Evolutionary conservation across 2,888 invertebrate genomes (phyloP).

Genomic region (Empis stercorea): DNA sequence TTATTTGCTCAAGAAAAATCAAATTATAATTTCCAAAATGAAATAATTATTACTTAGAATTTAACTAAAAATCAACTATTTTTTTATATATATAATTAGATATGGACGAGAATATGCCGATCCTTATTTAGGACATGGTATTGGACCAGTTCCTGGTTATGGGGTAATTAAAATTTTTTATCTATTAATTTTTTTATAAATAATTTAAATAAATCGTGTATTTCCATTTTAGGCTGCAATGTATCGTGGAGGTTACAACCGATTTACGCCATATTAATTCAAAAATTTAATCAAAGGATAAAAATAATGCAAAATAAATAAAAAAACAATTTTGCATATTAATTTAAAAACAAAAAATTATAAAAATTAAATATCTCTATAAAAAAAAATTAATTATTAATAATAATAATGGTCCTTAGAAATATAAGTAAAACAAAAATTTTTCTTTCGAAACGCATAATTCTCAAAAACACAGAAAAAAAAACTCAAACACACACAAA

Average conservation of each 20-base stretch:
- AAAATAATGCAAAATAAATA: background rate
- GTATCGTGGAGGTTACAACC: constrained; percentile 87
- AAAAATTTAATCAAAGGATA: background rate
- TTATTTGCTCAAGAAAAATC: too few relatives aligned
- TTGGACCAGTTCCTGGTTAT: constrained; percentile 93
- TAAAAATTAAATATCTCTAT: background rate
- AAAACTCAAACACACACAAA: too few relatives aligned
- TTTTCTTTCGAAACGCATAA: too few relatives aligned
- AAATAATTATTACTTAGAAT: too few relatives aligned
- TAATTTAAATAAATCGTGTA: constrained; percentile 7
- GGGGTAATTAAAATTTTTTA: constrained; percentile 54
- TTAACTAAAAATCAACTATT: background rate
- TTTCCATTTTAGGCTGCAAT: constrained; percentile 64
- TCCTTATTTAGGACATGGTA: constrained; percentile 88
- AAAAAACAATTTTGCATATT: background rate
- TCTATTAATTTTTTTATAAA: constrained; percentile 2
- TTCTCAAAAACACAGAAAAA: too few relatives aligned
- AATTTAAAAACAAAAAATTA: background rate
- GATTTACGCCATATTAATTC: constrained; percentile 72
- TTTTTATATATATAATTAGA: constrained; percentile 41
- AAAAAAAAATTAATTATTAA: too few relatives aligned
- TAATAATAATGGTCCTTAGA: too few relatives aligned
- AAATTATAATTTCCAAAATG: too few relatives aligned
- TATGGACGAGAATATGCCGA: constrained; percentile 87
- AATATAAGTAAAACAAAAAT: too few relatives aligned